Evolutionary conservation across 2,113 vertebrate genomes (phyloP).

Genomic region (Diadophis punctatus): DNA sequence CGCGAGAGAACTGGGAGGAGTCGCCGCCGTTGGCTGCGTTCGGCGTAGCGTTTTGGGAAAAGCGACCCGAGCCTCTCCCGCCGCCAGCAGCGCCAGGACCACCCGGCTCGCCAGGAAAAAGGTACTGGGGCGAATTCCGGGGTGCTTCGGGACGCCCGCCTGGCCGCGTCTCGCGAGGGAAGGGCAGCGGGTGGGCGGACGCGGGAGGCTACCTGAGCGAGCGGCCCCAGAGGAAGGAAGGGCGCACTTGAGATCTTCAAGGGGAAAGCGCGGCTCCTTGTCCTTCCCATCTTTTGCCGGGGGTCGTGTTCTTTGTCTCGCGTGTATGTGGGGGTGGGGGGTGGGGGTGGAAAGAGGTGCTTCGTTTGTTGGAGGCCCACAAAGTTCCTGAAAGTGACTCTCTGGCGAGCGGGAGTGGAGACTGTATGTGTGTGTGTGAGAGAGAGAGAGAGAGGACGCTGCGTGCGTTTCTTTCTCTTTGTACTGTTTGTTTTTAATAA

Average conservation of each 20-base stretch:
- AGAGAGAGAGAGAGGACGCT: accelerated
- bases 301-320: not conserved
- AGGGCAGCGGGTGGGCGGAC: not conserved
- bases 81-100: too few species aligned
- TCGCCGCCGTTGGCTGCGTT: not conserved
- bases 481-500: not conserved
- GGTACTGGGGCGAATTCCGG: not conserved
- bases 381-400: not conserved
- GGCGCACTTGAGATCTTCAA: not conserved
- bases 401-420: not conserved
- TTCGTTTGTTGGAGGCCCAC: not conserved
- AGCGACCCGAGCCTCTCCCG: not conserved
- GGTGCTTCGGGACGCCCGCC: not conserved
- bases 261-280: accelerated
- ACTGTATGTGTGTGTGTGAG: accelerated
- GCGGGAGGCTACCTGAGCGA: not conserved
- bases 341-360: not conserved
- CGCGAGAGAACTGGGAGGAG: not conserved
- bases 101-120: not conserved
- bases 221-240: not conserved
- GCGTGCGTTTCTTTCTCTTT: not conserved
- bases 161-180: not conserved
- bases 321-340: not conserved
- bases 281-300: not conserved
- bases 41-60: not conserved